These are phyloP conservation scores for Albula goreensis DNA, from an alignment of 2,113 vertebrate genomes.

Conservation along the genomic window DNA sequence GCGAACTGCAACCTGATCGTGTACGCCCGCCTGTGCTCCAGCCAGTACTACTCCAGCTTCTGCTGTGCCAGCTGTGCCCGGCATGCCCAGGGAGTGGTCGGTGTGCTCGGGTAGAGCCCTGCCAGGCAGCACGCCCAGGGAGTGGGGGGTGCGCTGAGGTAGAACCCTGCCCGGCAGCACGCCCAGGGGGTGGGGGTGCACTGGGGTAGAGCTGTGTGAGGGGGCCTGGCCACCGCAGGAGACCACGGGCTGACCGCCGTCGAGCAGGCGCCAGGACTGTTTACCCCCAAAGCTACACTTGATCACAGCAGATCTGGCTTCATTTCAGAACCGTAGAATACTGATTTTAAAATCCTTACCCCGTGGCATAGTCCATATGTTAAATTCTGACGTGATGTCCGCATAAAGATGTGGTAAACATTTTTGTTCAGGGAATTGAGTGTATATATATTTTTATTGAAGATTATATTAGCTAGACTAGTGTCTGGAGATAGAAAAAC, in stretches of 20 bases:
- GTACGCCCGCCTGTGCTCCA: constrained; percentile 85
- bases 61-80: constrained; percentile 90
- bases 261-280: not conserved
- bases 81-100: constrained; percentile 41
- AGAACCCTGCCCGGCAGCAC: constrained; percentile 75
- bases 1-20: constrained; percentile 92
- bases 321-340: not conserved
- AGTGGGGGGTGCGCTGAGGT: constrained; percentile 24
- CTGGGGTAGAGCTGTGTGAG: constrained; percentile 28
- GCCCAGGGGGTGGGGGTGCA: not conserved
- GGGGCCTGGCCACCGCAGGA: not conserved
- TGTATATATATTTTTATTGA: constrained; percentile 2
- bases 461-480: not conserved
- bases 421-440: constrained; percentile 33
- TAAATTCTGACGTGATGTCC: too few species aligned
- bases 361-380: not conserved
- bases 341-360: not conserved
- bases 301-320: not conserved
- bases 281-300: not conserved
- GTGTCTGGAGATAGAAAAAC: not conserved
- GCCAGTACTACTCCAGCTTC: constrained; percentile 89
- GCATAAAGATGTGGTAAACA: not conserved
- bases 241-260: not conserved
- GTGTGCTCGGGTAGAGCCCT: constrained; percentile 31
- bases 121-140: not conserved